A percentile compares a stretch with the other conserved stretches of the same genome.
Conservation (phyloP, 2,888 invertebrate genomes). For the Drosophila macrospina region DNA sequence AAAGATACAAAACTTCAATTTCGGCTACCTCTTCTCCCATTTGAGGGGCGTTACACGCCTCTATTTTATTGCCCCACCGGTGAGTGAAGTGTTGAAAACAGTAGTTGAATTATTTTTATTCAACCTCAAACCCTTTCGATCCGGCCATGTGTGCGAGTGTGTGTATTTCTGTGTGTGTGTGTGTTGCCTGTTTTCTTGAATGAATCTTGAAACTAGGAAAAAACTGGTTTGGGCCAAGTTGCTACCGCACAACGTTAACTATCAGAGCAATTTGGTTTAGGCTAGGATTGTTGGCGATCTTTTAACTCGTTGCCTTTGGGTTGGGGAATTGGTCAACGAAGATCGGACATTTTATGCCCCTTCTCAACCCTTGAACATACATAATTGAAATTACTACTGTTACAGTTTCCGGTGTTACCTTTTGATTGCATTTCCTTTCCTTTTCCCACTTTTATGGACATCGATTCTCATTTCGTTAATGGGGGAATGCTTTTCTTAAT, state of each 20-base stretch:
- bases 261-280: constrained; percentile 49
- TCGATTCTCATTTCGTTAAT: constrained; percentile 56
- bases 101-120: constrained; percentile 74
- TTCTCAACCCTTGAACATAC: constrained; percentile 58
- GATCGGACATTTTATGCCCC: constrained; percentile 20
- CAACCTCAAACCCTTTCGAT: constrained; percentile 53
- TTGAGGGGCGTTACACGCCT: constrained; percentile 72
- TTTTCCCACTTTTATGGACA: constrained; percentile 47
- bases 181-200: constrained; percentile 76
- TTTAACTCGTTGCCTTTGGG: constrained; percentile 13
- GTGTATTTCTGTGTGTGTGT: constrained; percentile 30
- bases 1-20: constrained; percentile 42
- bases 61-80: constrained; percentile 80
- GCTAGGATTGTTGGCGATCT: constrained; percentile 68
- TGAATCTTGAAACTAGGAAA: constrained; percentile 79
- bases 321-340: constrained; percentile 20
- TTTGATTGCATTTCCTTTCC: constrained; percentile 60
- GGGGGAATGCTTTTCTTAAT: constrained; percentile 43
- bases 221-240: constrained; percentile 65
- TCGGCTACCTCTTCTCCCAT: constrained; percentile 21
- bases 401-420: constrained; percentile 76
- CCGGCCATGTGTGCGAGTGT: constrained; percentile 17
- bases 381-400: constrained; percentile 76
- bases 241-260: constrained; percentile 56
- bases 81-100: constrained; percentile 82